These are phyloP conservation scores for Drosophila atripex DNA, from an alignment of 2,888 invertebrate species.

Conservation along the genomic window DNA sequence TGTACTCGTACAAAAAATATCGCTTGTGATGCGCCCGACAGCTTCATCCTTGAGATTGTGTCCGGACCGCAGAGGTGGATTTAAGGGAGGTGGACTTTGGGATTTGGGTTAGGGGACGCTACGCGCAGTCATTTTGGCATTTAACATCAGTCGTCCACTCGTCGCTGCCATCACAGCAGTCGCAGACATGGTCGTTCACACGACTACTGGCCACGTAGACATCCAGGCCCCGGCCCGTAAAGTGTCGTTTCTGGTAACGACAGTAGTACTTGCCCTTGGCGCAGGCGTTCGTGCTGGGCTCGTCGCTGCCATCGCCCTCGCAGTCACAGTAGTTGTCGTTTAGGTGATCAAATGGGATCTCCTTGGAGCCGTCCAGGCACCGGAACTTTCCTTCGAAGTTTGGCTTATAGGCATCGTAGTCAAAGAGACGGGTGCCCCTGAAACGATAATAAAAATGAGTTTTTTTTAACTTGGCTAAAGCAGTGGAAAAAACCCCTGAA, in stretches of 20 bases:
- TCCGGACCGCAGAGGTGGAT: conserved; percentile 31
- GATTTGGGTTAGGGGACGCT: conserved; percentile 38
- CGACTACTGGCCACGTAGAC: conserved; percentile 89
- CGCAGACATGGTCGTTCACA: conserved; percentile 97
- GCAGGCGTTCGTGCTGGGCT: conserved; percentile 96
- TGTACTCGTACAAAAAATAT: conserved; percentile 64
- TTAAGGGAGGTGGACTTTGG: conserved; percentile 15
- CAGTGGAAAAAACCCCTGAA: no score
- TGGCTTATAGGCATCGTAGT: conserved; percentile 84
- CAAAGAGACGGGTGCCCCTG: conserved; percentile 83
- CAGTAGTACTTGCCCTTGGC: conserved; percentile 93
- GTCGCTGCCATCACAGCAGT: conserved; percentile 96
- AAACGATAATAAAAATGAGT: background rate
- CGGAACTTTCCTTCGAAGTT: conserved; percentile 84
- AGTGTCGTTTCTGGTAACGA: conserved; percentile 83
- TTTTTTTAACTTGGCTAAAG: no score
- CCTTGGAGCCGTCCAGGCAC: conserved; percentile 84
- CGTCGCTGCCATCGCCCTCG: conserved; percentile 88
- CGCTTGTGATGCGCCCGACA: conserved; percentile 65
- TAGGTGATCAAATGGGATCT: conserved; percentile 86
- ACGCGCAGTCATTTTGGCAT: conserved; percentile 79
- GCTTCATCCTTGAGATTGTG: conserved; percentile 62
- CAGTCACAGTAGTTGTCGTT: conserved; percentile 96
- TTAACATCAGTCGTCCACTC: conserved; percentile 86
- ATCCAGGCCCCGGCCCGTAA: conserved; percentile 82